Percentiles rank a stretch among this genome's conserved stretches.
Evolutionary conservation across 2,888 invertebrate species (phyloP).

Genomic region (Athalia circularis): DNA sequence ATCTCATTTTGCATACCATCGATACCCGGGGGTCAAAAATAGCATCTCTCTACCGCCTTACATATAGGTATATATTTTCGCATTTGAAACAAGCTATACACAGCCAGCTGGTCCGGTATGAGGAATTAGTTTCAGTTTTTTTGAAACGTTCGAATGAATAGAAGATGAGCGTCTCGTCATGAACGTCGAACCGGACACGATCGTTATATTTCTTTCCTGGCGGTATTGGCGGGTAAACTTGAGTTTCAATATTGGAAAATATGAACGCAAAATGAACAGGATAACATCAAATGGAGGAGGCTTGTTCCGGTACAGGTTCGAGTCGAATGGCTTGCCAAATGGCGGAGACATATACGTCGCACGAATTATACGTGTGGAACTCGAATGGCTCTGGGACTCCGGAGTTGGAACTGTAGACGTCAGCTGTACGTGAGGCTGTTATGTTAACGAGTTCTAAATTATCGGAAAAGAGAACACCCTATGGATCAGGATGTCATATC

Average conservation of each 20-base stretch:
- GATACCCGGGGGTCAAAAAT: too few species aligned
- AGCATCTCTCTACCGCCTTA: too few species aligned
- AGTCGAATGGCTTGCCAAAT: background rate
- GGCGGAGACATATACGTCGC: constrained; percentile 16
- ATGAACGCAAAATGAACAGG: constrained; percentile 39
- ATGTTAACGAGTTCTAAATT: constrained; percentile 69
- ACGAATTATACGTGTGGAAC: background rate
- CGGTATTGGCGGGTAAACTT: background rate
- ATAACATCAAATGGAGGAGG: background rate
- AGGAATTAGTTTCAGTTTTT: too few species aligned
- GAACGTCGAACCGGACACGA: background rate
- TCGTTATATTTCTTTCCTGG: background rate
- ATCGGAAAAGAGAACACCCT: constrained; percentile 68
- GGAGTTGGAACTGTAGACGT: background rate
- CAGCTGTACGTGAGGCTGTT: constrained; percentile 48
- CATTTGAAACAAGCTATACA: too few species aligned
- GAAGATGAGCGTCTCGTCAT: too few species aligned
- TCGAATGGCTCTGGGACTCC: background rate
- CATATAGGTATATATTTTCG: too few species aligned
- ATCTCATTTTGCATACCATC: too few species aligned
- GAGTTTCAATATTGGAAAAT: constrained; percentile 39
- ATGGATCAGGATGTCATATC: constrained; percentile 65
- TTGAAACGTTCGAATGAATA: too few species aligned
- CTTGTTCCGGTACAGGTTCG: background rate
- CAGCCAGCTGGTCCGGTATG: too few species aligned